phyloP scores from a whole-genome alignment of 2,797 vertebrate genomes.

The Thalassophryne amazonica region DNA sequence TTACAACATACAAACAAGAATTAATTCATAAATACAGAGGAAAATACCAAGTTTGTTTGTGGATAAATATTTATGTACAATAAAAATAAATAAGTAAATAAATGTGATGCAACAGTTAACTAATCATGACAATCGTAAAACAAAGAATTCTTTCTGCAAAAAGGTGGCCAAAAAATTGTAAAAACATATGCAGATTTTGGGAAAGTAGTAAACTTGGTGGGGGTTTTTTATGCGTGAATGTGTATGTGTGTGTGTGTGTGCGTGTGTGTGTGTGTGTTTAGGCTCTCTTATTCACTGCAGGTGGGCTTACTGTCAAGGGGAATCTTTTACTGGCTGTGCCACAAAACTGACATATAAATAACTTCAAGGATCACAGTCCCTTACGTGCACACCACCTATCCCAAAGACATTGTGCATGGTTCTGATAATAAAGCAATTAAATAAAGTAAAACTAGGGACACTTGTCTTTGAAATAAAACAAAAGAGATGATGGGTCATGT shows the following conservation, averaged over 20 bases:
- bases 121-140: too few relatives aligned
- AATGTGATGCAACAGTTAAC: too few relatives aligned
- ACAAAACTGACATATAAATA: conserved; percentile 55
- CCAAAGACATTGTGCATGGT: conserved; percentile 17
- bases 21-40: too few relatives aligned
- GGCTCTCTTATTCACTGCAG: conserved; percentile 79
- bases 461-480: conserved; percentile 44
- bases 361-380: conserved; percentile 15
- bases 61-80: too few relatives aligned
- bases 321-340: conserved; percentile 45
- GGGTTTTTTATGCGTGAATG: background rate
- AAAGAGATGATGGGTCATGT: conserved; percentile 31
- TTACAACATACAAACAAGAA: too few relatives aligned
- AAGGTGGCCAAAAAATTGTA: too few relatives aligned
- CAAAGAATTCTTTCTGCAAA: too few relatives aligned
- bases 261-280: background rate
- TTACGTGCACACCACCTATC: conserved; percentile 14
- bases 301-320: conserved; percentile 70
- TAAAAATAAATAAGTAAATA: too few relatives aligned
- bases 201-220: too few relatives aligned
- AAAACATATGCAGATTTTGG: too few relatives aligned
- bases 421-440: conserved; percentile 58
- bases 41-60: too few relatives aligned
- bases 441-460: conserved; percentile 32
- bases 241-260: conserved; percentile 1